phyloP scores from a whole-genome alignment of 2,888 invertebrate genomes.

The Crepidodera aurea region DNA sequence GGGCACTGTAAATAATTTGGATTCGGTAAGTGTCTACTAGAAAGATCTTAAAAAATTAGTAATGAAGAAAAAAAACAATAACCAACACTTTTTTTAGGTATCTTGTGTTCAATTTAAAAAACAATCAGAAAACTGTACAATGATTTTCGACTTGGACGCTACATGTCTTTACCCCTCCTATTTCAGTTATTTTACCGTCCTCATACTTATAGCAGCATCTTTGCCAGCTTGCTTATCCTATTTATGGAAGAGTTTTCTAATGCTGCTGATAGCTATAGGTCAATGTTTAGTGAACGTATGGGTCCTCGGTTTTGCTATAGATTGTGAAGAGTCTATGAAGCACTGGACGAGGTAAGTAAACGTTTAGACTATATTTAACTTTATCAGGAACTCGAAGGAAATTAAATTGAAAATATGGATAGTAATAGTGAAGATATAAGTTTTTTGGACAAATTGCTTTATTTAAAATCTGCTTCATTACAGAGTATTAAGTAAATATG shows the following conservation, averaged over 20 bases:
- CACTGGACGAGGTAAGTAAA: constrained; percentile 60
- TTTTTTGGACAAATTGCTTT: too few species aligned
- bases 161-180: constrained; percentile 76
- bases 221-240: constrained; percentile 77
- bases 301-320: constrained; percentile 65
- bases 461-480: too few species aligned
- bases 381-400: too few species aligned
- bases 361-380: too few species aligned
- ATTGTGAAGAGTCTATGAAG: constrained; percentile 65
- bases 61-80: too few species aligned
- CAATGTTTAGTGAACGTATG: constrained; percentile 70
- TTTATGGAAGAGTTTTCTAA: constrained; percentile 71
- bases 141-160: constrained; percentile 55
- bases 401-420: too few species aligned
- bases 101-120: constrained; percentile 52
- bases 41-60: too few species aligned
- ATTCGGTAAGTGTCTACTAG: constrained; percentile 69
- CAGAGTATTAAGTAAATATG: too few species aligned
- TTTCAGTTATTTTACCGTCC: constrained; percentile 74
- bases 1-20: constrained; percentile 67
- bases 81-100: constrained; percentile 50
- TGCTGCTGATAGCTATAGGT: constrained; percentile 68
- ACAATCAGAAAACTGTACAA: constrained; percentile 53
- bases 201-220: constrained; percentile 74
- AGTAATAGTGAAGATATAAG: too few species aligned